A percentile compares a stretch with the other conserved stretches of the same genome.
Conservation (phyloP, 2,888 invertebrate species). For the Polyploca ridens region DNA sequence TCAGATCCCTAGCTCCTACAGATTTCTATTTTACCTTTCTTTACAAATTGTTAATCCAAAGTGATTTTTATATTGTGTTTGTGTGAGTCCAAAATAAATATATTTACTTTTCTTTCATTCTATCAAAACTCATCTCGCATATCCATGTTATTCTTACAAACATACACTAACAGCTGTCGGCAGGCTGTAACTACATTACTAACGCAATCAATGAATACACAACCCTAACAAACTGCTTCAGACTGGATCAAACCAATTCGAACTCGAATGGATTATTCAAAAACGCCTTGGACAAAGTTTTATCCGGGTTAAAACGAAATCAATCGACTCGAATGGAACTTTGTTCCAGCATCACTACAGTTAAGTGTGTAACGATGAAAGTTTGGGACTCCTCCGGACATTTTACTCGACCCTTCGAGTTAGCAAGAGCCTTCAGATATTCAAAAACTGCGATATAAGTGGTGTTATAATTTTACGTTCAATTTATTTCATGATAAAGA, state of each 20-base stretch:
- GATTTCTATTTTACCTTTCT: too few relatives aligned
- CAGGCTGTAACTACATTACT: neutral
- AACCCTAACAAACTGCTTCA: neutral
- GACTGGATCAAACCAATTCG: neutral
- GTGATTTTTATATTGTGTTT: too few relatives aligned
- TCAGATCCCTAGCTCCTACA: too few relatives aligned
- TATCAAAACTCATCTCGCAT: too few relatives aligned
- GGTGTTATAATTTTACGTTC: neutral
- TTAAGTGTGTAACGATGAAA: constrained; percentile 9
- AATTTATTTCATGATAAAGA: neutral
- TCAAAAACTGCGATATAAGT: neutral
- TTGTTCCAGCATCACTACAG: constrained; percentile 4
- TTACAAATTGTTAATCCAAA: too few relatives aligned
- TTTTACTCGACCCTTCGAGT: constrained; percentile 3
- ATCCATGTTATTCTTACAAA: neutral
- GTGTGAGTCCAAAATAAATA: too few relatives aligned
- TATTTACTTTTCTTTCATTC: too few relatives aligned
- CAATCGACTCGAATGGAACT: constrained; percentile 2
- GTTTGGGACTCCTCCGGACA: constrained; percentile 6
- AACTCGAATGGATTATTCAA: constrained; percentile 6
- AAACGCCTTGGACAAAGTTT: neutral
- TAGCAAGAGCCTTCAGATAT: neutral
- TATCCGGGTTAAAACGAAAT: constrained; percentile 8
- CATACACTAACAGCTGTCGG: neutral
- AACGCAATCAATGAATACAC: neutral